These are phyloP conservation scores for Gallinago paraguaiae DNA, from an alignment of 2,113 vertebrate species.

Conservation along the genomic window DNA sequence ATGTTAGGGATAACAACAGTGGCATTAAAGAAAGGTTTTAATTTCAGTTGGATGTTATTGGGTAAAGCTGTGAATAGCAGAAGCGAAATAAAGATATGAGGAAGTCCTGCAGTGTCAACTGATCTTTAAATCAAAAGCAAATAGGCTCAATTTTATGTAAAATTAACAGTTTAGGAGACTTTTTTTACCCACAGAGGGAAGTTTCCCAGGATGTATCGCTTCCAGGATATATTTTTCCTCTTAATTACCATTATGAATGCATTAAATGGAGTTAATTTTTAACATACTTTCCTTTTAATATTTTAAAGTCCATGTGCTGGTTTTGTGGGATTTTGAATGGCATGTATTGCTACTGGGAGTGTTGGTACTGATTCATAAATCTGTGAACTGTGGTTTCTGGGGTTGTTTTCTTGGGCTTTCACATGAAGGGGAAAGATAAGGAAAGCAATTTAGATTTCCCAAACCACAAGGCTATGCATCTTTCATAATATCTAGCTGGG, in stretches of 20 bases:
- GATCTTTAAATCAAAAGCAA: conserved; percentile 8
- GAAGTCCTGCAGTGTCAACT: not conserved
- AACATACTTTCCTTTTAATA: not conserved
- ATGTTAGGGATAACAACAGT: not conserved
- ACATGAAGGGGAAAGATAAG: conserved; percentile 8
- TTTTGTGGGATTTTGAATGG: not conserved
- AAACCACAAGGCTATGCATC: conserved; percentile 12
- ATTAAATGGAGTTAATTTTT: not conserved
- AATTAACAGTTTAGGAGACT: not conserved
- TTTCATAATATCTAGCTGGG: not conserved
- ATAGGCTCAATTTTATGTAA: not conserved
- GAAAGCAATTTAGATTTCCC: conserved; percentile 37
- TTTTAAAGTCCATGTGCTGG: conserved; percentile 11
- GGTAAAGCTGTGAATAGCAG: not conserved
- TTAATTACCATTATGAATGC: not conserved
- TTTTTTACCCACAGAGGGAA: not conserved
- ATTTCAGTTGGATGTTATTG: not conserved
- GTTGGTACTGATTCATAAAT: conserved; percentile 8
- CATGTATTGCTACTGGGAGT: not conserved
- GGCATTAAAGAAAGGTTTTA: not conserved
- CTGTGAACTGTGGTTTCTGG: not conserved
- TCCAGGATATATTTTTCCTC: not conserved
- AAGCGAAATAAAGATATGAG: not conserved
- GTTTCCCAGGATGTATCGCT: not conserved
- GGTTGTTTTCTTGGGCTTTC: conserved; percentile 7